Base-by-base conservation (phyloP, 1,140 invertebrate species). In the Heliconius hewitsoni region DNA sequence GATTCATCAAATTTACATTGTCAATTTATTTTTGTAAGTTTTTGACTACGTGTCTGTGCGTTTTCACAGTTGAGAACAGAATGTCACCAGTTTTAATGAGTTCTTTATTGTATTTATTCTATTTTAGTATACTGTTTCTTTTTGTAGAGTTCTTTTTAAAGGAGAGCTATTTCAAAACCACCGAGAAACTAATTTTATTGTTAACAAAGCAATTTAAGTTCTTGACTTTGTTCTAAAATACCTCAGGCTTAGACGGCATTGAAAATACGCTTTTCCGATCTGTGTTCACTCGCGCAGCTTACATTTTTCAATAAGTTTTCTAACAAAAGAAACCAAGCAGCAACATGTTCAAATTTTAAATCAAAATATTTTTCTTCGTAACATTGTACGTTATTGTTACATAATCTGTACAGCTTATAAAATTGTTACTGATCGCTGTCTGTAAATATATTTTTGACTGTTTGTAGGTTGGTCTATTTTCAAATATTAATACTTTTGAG, bases 161-260 rank as follows among this genome's bases (percentile, higher is more conserved):
- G 27, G 50, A 52, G 5, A 52, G 50, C 60, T 27, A 30, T 66
- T 66, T 66, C 5, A 66, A 66, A 66, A 66, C 60, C 11, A 66
- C 16, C 60, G 18, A 19, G 18, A 19, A 52, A 52, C 50, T 52
- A 52, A 19, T 52, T 19, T 52, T 52, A 52, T 52, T 52, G 50
- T 52, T 52, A 66, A 30, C 60, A 66, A 66, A 66, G 27, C 60
- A 27, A 66, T 66, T 66, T 66, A 66, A 66, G 23, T 52, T 52
- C 50, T 52, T 30, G 60, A 66, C 27, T 66, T 66, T 30, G 60
- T 66, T 66, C 60, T 30, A 66, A 66, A 30, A 66, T 66, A 66
- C 60, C 23, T 27, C 57, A 66, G 23, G 57, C 57, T 66, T 66
- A 66, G 60, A 30, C 60, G 16, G 23, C 60, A 30, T 8, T 60